These are phyloP conservation scores for Pomacea canaliculata DNA, from an alignment of 2,888 invertebrate species.

Conservation along the genomic window DNA sequence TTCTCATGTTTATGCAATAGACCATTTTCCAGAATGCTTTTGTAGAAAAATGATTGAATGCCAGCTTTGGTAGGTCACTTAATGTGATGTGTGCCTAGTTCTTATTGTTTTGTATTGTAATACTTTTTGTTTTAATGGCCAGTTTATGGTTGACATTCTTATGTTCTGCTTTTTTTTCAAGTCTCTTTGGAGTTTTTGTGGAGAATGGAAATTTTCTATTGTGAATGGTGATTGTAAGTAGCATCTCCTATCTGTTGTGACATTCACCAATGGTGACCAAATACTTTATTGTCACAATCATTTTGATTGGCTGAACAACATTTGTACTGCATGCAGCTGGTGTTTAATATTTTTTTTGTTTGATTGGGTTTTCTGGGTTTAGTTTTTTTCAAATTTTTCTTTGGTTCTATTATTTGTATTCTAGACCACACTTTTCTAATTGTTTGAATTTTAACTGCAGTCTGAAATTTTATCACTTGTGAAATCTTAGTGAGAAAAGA, in stretches of 20 bases:
- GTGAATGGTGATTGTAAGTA: slow-evolving; percentile 22
- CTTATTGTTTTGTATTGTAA: neutral
- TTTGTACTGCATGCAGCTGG: neutral
- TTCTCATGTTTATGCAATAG: neutral
- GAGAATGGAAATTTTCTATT: neutral
- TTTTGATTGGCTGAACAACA: slow-evolving; percentile 30
- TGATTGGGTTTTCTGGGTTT: neutral
- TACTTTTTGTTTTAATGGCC: neutral
- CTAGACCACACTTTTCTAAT: neutral
- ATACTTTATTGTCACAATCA: slow-evolving; percentile 15
- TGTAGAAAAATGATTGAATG: too few relatives aligned
- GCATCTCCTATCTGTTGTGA: slow-evolving; percentile 6
- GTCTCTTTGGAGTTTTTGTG: neutral
- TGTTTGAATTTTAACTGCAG: neutral
- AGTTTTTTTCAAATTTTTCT: too few relatives aligned
- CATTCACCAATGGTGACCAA: neutral
- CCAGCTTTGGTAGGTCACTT: too few relatives aligned
- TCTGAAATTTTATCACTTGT: too few relatives aligned
- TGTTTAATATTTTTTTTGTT: neutral
- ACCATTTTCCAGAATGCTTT: neutral
- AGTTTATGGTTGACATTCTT: neutral
- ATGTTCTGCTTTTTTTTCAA: neutral
- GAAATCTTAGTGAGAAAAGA: too few relatives aligned
- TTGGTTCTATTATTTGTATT: neutral
- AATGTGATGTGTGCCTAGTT: neutral